Percentiles rank a stretch among this genome's conserved stretches.
Conservation (phyloP, 1,140 invertebrate species). For the Carposina sasakii region DNA sequence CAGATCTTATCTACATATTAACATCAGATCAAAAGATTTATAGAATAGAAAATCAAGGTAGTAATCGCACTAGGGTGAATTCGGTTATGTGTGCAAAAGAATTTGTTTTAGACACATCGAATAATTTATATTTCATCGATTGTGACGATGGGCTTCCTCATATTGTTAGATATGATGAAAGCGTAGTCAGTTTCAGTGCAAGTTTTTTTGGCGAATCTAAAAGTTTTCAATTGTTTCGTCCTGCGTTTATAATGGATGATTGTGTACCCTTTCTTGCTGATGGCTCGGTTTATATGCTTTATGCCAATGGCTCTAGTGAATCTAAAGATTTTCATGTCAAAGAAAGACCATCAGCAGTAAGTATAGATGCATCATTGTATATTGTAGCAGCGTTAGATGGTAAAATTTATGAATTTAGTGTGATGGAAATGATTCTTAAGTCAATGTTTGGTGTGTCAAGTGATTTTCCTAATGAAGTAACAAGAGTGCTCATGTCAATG, state of each 20-base stretch:
- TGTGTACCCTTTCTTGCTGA: conserved; percentile 49
- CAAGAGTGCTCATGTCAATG: conserved; percentile 45
- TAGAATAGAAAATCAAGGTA: conserved; percentile 47
- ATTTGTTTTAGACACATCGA: conserved; percentile 55
- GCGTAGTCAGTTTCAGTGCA: not conserved
- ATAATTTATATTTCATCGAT: conserved; percentile 50
- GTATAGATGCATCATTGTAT: conserved; percentile 50
- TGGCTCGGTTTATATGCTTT: conserved; percentile 39
- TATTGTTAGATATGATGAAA: conserved; percentile 17
- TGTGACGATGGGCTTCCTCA: conserved; percentile 38
- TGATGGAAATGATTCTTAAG: conserved; percentile 43
- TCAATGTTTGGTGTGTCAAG: conserved; percentile 44
- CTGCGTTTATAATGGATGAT: conserved; percentile 49
- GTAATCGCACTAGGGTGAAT: conserved; percentile 31
- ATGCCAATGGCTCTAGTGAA: conserved; percentile 44
- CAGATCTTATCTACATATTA: conserved; percentile 42
- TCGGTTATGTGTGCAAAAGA: conserved; percentile 36
- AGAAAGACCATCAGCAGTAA: conserved; percentile 41
- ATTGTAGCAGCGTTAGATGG: conserved; percentile 47
- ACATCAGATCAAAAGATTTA: conserved; percentile 36
- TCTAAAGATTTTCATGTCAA: conserved; percentile 43
- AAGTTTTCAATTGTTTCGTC: conserved; percentile 39
- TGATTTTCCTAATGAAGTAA: conserved; percentile 37
- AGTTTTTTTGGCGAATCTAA: conserved; percentile 16
- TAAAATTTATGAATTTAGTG: conserved; percentile 55